These are phyloP conservation scores for Scaptomyza hsui DNA, from an alignment of 1,140 invertebrate genomes.

Conservation along the genomic window DNA sequence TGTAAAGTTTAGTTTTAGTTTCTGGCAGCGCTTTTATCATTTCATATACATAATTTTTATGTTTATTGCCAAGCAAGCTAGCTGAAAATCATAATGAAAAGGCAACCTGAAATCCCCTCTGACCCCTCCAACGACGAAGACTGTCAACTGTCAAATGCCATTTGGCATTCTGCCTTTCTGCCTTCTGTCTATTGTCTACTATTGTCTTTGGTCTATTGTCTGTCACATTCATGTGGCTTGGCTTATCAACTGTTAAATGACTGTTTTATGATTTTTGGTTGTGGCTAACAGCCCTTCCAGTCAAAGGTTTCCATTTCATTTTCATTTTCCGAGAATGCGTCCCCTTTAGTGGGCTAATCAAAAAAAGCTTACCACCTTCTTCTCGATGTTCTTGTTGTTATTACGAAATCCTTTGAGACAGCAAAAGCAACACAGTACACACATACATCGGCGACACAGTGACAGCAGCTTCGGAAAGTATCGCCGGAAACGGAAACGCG, in stretches of 20 bases:
- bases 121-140: not conserved
- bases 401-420: constrained; percentile 55
- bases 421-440: constrained; percentile 4
- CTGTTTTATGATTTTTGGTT: constrained; percentile 57
- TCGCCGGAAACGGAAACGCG: constrained; percentile 49
- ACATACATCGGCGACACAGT: not conserved
- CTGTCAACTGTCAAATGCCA: constrained; percentile 4
- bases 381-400: constrained; percentile 11
- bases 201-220: constrained; percentile 5
- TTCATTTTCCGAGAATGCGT: too few species aligned
- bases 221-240: not conserved
- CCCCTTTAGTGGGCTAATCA: constrained; percentile 55
- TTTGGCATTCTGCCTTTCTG: constrained; percentile 1
- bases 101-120: not conserved
- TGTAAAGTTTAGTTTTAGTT: constrained; percentile 54
- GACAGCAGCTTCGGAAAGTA: constrained; percentile 8
- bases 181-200: not conserved
- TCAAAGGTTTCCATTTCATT: constrained; percentile 1
- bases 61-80: constrained; percentile 51
- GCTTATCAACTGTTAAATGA: constrained; percentile 12
- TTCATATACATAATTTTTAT: constrained; percentile 63
- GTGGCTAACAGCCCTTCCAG: constrained; percentile 38
- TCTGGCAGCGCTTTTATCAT: constrained; percentile 24
- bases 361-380: constrained; percentile 64
- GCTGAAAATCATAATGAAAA: constrained; percentile 3